Evolutionary conservation across 2,113 vertebrate species (phyloP), one percentile per base, ranked within the genome.

Genomic region (Tylochromis polylepis): DNA sequence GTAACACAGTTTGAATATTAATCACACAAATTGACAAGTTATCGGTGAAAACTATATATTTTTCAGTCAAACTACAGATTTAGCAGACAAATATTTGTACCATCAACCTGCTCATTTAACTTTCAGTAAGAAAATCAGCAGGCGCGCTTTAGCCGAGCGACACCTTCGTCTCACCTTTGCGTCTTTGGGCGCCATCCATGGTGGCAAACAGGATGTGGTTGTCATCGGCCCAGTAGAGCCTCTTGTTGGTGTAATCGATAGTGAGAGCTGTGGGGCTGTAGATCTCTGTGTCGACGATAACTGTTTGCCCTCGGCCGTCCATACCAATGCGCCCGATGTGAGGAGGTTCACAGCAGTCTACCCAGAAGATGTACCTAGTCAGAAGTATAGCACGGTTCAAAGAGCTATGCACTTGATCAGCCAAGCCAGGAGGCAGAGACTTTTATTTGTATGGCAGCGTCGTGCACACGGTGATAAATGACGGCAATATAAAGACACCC

Each of bases 171-270:
- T 89, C 95, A 99, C 99, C 97, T 97, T 97, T 98, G 87, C 97
- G 96, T 91, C 97, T 97, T 38, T 97, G 97, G 82, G 97, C 96
- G 70, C 99, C 99, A 91, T 99, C 98, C 97, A 99, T 98, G 94
- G 97, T 97, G 92, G 98, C 96, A 92, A 99, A 98, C 87, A 99
- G 97, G 86, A 99, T 99, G 91, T 99, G 98, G 93, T 97, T 98
- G 92, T 98, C 97, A 88, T 99, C 98, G 38, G 98, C 97, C 99
- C 99, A 99, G 82, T 99, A 99, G 2, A 99, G 95, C 81, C 97
- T 97, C 85, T 96, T 97, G 95, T 98, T 99, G 93, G 98, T 98
- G 85, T 99, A 99, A 95, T 99, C 99, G 90, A 99, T 98, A 20
- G 98, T 98, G 58, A 99, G 95, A 83, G 98, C 98, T 88, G 97